Evolutionary conservation across 2,888 invertebrate genomes (phyloP), one percentile per base, ranked within the genome.

Genomic region (Drosophila neotestacea): DNA sequence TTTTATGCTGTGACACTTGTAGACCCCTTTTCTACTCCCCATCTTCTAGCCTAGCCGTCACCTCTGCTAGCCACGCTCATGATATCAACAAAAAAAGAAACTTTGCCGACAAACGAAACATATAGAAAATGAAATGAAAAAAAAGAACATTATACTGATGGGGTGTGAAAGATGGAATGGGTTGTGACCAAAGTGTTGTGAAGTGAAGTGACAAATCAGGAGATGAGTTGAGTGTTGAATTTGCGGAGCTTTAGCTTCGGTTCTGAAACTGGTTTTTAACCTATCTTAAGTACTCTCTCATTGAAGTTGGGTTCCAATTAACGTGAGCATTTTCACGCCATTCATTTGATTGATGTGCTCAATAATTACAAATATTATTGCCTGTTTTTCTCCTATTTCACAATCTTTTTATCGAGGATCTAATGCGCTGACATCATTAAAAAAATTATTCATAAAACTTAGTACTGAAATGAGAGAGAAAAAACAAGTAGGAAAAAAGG

Each of bases 1-100:
- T 86, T 88, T 70, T 81, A 77, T 85, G 88, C 73, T 79, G 77
- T 88, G 89, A 85, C 89, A 89, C 77, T 85, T 89, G 79, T 66
- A 51, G 38, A 46, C 61, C 52, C 59, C 38, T 48, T 13, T 11
- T 16, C n/a, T 30, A 1, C 16, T 13, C 13, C 34, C 22, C 28
- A 4, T 6, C 32, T 6, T 6, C 22, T 22, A 6, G 0, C 28
- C 11, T 6, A 6, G 27, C 34, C n/a, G 9, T 13, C 44, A 41
- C 44, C 39, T 55, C 59, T 42, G n/a, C 48, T 47, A 65, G 54
- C 63, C 70, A 83, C 58, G 67, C 71, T 85, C 70, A 54, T 72
- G 85, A 84, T 89, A 85, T 87, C 81, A 88, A 76, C 1, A 32
- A 86, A 86, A 88, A 63, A 85, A 85, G 79, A 85, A 76, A 44